Evolutionary conservation across 2,113 vertebrate species (phyloP).

Genomic region (Neolamprologus ventralis): DNA sequence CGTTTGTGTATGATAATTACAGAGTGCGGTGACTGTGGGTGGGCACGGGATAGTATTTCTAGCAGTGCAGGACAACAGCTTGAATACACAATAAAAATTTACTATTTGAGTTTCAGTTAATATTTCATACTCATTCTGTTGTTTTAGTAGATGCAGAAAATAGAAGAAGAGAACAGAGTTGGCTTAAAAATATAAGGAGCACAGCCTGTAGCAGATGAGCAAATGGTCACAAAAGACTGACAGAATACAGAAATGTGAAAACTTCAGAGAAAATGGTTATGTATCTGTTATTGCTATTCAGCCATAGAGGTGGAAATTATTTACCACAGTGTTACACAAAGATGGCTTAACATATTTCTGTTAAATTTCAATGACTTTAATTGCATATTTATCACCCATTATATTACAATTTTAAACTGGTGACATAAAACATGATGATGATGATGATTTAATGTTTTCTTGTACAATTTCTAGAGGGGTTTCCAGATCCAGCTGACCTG

Average conservation of each 20-base stretch:
- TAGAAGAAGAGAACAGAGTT: not conserved
- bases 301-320: not conserved
- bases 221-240: not conserved
- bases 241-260: not conserved
- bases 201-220: not conserved
- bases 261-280: not conserved
- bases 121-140: not conserved
- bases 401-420: not conserved
- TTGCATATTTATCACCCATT: not conserved
- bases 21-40: not conserved
- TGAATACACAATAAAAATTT: not conserved
- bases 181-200: not conserved
- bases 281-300: not conserved
- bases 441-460: not conserved
- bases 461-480: constrained; percentile 50
- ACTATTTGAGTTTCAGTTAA: not conserved
- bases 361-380: not conserved
- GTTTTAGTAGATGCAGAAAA: not conserved
- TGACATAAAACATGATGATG: not conserved
- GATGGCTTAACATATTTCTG: not conserved
- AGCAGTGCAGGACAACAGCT: not conserved
- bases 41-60: not conserved
- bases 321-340: not conserved
- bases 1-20: not conserved
- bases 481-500: constrained; percentile 21